Evolutionary conservation across 2,888 invertebrate species (phyloP).

Genomic region (Hirtodrosophila cameraria): DNA sequence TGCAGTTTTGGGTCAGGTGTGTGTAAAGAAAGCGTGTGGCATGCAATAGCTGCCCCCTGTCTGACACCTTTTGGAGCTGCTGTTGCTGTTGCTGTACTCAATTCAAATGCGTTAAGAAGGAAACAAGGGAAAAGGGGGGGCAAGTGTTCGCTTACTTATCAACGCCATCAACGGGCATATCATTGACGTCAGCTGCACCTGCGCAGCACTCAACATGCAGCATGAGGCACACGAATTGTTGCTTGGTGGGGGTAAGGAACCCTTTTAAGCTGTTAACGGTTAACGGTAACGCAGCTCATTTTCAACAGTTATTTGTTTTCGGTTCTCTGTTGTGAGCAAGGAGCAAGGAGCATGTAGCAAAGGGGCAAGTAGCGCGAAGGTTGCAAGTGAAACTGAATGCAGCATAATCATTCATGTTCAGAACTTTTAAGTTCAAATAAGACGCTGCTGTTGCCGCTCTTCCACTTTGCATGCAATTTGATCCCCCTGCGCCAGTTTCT

Average conservation of each 20-base stretch:
- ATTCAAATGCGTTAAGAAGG: slow-evolving; percentile 22
- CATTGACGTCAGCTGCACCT: slow-evolving; percentile 66
- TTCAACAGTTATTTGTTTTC: slow-evolving; percentile 55
- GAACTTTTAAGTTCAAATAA: background rate
- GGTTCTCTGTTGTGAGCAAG: slow-evolving; percentile 28
- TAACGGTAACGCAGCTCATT: slow-evolving; percentile 66
- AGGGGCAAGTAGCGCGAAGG: background rate
- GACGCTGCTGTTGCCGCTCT: background rate
- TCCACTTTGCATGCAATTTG: slow-evolving; percentile 45
- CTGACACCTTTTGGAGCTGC: background rate
- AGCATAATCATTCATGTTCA: slow-evolving; percentile 21
- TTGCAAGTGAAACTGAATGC: background rate
- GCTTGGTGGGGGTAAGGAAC: slow-evolving; percentile 24
- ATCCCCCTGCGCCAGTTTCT: slow-evolving; percentile 49
- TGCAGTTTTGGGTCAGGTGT: slow-evolving; percentile 7
- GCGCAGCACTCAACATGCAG: slow-evolving; percentile 33
- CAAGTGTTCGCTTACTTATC: slow-evolving; percentile 44
- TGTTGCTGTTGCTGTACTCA: slow-evolving; percentile 13
- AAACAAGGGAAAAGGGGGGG: background rate
- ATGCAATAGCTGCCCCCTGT: slow-evolving; percentile 37
- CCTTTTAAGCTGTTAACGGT: slow-evolving; percentile 61
- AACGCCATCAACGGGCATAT: slow-evolving; percentile 31
- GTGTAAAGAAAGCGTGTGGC: slow-evolving; percentile 55
- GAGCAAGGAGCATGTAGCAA: background rate
- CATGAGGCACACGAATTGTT: slow-evolving; percentile 25